phyloP scores from a whole-genome alignment of 2,888 invertebrate species.

The Acanthococcus lagerstroemiae region DNA sequence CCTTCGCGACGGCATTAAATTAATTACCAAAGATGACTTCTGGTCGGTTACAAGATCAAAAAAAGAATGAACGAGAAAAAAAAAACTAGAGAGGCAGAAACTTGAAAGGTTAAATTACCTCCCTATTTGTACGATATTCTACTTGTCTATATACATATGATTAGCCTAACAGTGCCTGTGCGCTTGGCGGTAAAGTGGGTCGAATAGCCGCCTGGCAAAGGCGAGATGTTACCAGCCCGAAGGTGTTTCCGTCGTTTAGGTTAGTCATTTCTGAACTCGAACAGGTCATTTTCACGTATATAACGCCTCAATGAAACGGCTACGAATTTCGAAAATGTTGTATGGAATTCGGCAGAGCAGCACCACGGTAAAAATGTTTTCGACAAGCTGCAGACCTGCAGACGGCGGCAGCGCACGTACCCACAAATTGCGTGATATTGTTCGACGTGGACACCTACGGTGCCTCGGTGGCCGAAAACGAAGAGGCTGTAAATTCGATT shows the following conservation, averaged over 20 bases:
- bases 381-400: too few species aligned
- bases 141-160: constrained; percentile 26
- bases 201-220: background rate
- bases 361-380: too few species aligned
- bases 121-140: constrained; percentile 5
- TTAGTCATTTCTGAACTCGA: background rate
- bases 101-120: background rate
- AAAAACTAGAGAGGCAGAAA: background rate
- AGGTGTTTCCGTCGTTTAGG: background rate
- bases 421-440: too few species aligned
- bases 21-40: background rate
- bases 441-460: too few species aligned
- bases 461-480: too few species aligned
- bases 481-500: too few species aligned
- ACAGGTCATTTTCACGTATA: background rate
- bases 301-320: background rate
- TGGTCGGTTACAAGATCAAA: background rate
- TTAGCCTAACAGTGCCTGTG: constrained; percentile 13
- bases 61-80: background rate
- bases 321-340: background rate
- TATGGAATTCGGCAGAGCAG: background rate
- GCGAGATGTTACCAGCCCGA: background rate
- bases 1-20: too few species aligned
- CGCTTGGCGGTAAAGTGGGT: background rate
- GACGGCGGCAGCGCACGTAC: too few species aligned